These are phyloP conservation scores for Gadus chalcogrammus DNA, from an alignment of 2,113 vertebrate genomes.

Conservation along the genomic window DNA sequence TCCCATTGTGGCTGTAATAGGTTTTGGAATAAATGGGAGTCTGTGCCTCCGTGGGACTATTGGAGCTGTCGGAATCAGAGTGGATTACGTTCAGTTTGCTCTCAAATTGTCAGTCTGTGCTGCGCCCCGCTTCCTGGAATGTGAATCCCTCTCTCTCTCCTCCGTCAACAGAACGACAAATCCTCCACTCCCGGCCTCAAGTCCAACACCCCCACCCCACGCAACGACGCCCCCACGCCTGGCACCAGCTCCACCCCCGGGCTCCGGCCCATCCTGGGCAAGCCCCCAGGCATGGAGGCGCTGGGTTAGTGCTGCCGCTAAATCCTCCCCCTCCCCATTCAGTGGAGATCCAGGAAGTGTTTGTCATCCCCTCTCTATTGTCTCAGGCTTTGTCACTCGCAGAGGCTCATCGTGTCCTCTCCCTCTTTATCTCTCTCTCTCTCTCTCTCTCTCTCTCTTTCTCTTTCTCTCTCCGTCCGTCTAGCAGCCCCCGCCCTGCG, in stretches of 20 bases:
- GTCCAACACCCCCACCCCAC: constrained; percentile 91
- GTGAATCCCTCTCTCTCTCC: constrained; percentile 49
- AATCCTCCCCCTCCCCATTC: background rate
- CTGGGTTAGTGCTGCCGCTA: constrained; percentile 53
- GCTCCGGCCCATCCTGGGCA: constrained; percentile 88
- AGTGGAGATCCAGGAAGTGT: background rate
- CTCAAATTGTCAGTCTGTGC: constrained; percentile 70
- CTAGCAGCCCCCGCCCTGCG: constrained; percentile 84
- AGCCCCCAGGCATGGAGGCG: constrained; percentile 88
- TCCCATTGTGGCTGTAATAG: constrained; percentile 74
- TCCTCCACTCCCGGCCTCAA: constrained; percentile 94
- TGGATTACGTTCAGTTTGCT: constrained; percentile 70
- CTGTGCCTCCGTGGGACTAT: constrained; percentile 69
- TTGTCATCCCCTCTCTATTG: background rate
- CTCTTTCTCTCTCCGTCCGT: constrained; percentile 9
- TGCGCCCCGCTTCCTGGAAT: constrained; percentile 52
- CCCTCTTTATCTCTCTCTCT: background rate
- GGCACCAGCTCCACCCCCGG: constrained; percentile 94
- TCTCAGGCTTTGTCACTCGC: background rate
- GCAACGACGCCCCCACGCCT: constrained; percentile 90
- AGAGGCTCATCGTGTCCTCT: background rate
- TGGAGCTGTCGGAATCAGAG: constrained; percentile 74
- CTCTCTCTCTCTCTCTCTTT: constrained; percentile 7
- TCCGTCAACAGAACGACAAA: constrained; percentile 87
- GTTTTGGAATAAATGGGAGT: constrained; percentile 76